A percentile compares a stretch with the other conserved stretches of the same genome.
These are phyloP conservation scores for Benitochromis conjunctus DNA, from an alignment of 2,113 vertebrate species.

Conservation along the genomic window DNA sequence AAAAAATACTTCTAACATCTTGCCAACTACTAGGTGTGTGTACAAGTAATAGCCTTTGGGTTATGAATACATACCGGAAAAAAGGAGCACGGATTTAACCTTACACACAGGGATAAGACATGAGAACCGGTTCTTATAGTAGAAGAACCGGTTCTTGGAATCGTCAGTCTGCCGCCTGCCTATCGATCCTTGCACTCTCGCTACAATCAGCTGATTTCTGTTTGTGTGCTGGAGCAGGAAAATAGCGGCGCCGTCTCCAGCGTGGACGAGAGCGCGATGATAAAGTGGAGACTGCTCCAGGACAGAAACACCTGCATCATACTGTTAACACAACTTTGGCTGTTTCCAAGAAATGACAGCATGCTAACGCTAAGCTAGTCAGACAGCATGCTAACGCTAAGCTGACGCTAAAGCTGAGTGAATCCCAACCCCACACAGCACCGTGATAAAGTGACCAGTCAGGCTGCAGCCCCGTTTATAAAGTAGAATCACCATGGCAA, in stretches of 20 bases:
- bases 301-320: not conserved
- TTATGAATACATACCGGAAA: not conserved
- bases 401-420: not conserved
- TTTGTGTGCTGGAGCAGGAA: not conserved
- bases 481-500: too few species aligned
- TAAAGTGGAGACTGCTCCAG: not conserved
- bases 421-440: not conserved
- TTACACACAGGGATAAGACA: not conserved
- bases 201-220: not conserved
- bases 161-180: not conserved
- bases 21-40: not conserved
- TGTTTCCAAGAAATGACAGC: not conserved
- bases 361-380: not conserved
- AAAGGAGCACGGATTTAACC: not conserved
- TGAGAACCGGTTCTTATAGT: not conserved
- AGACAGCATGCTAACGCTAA: not conserved
- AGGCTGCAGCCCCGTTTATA: too few species aligned
- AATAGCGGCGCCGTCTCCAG: not conserved
- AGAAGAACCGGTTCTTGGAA: not conserved
- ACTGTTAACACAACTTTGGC: accelerated
- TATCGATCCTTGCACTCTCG: not conserved
- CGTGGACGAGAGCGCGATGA: not conserved
- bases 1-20: not conserved
- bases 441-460: too few species aligned
- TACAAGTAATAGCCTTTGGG: not conserved